Evolutionary conservation across 2,797 vertebrate species (phyloP), one percentile per base, ranked within the genome.

Genomic region (Galaxias olidus): DNA sequence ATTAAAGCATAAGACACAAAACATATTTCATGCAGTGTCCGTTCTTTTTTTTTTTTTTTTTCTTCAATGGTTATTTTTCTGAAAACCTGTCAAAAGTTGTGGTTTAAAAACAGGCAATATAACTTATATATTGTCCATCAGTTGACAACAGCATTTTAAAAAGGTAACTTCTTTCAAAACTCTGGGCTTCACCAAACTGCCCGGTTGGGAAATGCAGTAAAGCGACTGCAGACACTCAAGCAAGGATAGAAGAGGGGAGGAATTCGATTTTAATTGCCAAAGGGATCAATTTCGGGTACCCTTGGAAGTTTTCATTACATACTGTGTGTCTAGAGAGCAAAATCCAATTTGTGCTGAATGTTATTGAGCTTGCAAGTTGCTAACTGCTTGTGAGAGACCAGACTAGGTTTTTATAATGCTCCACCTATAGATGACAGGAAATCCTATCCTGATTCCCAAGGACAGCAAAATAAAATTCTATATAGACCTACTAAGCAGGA

Each of bases 181-280:
- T 44, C 40, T 43, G 55, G 10, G 11, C 52, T 19, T 18, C 43
- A 45, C 6, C 30, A 8, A 20, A 19, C 57, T 46, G 3, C 42
- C 17, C 46, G 11, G 43, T 59, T 53, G 51, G 19, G 8, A 11
- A 17, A 30, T 53, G 51, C 10, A 43, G 41, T 41, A 42, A 42
- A 57, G n/a, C 8, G 40, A 57, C 55, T 43, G 1, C 30, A 61
- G 15, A 42, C 19, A 46, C 43, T 43, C 4, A n/a, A 43, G n/a
- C 8, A 59, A 42, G 17, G 14, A 46, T 17, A 40, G 62, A 41
- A 68, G 53, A 19, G 8, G 13, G 63, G 43, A 66, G 11, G 11
- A 17, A 42, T 75, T 84, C 61, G 50, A 61, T 81, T 84, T 83
- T 72, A 83, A 86, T 86, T 72, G 75, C 58, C 60, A 68, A 69